Evolutionary conservation across 2,888 invertebrate genomes (phyloP).

Genomic region (Parnassius glacialis): DNA sequence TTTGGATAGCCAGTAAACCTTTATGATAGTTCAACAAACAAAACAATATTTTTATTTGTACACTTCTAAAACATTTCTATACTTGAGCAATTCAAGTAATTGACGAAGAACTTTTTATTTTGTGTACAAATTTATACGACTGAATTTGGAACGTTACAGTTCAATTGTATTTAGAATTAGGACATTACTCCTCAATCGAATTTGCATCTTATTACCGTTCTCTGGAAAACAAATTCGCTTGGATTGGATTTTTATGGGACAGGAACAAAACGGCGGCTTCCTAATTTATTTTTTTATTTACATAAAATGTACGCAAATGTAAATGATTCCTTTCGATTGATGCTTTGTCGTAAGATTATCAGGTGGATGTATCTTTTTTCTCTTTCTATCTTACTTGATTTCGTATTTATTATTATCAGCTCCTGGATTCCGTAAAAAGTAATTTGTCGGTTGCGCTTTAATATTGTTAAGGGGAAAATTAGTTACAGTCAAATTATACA

Average conservation of each 20-base stretch:
- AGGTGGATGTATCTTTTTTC: constrained; percentile 37
- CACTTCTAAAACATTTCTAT: constrained; percentile 16
- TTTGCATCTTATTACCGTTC: constrained; percentile 34
- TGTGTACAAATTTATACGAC: constrained; percentile 11
- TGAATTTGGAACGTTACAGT: constrained; percentile 18
- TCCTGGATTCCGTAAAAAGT: constrained; percentile 39
- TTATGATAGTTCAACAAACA: constrained; percentile 27
- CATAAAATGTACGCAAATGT: constrained; percentile 59
- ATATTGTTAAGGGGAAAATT: constrained; percentile 56
- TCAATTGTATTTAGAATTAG: constrained; percentile 23
- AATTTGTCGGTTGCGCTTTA: constrained; percentile 55
- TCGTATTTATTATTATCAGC: constrained; percentile 33
- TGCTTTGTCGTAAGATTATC: constrained; percentile 55
- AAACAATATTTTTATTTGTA: constrained; percentile 19
- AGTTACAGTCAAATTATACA: constrained; percentile 77
- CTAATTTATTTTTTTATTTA: constrained; percentile 57
- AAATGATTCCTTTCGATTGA: constrained; percentile 54
- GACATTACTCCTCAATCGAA: constrained; percentile 24
- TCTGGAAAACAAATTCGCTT: constrained; percentile 34
- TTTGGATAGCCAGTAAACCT: constrained; percentile 30
- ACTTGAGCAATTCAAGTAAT: constrained; percentile 3
- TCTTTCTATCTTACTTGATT: constrained; percentile 33
- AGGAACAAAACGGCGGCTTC: constrained; percentile 25
- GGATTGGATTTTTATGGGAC: constrained; percentile 33
- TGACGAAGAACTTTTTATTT: constrained; percentile 19